Base-by-base conservation (phyloP, 2,797 vertebrate genomes). In the Eremophila alpestris region DNA sequence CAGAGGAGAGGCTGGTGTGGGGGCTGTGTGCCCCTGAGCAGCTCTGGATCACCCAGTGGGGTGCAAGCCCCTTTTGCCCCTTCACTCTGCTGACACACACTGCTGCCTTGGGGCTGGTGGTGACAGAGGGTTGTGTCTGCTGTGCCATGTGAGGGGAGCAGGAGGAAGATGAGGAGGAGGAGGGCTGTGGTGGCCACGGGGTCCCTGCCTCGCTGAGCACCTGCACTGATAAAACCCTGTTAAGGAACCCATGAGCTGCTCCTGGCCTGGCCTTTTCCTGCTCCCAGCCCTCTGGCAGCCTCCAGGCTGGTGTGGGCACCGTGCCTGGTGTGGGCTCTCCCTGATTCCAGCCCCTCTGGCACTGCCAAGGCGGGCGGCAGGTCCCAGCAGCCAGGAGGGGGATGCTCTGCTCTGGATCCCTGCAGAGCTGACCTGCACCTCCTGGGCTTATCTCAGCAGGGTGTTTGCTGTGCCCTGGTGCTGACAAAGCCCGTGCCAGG, bases 261-360 rank as follows among this genome's bases (percentile, higher is more conserved):
- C 69, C 76, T n/a, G 18, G n/a, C 67, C 62, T 16, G 62, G 29
- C 67, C 79, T 40, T 62, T 24, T 54, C 21, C 45, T 43, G 48
- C 30, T 23, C 40, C 64, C 0, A 4, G 13, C 46, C 3, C 36
- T 4, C 48, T 5, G n/a, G 34, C 70, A 63, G 51, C 36, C 36
- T 60, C 59, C 34, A n/a, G 5, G 2, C 34, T 1, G 6, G 27
- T 16, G 10, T 27, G 62, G 46, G 6, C 8, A 1, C 1, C 0
- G 1, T 26, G 24, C 36, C 52, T 3, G 36, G 7, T 0, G 34
- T 1, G 10, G 59, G 24, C 1, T 58, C 26, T 0, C 20, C 0
- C 1, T 10, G 45, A 1, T 23, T 18, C 36, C 40, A 8, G 10
- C 73, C 65, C 74, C 54, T 16, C 6, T 19, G 71, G 54, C 49